A percentile compares a stretch with the other conserved stretches of the same genome.
Conservation (phyloP, 1,140 invertebrate genomes). For the Cylas formicarius region DNA sequence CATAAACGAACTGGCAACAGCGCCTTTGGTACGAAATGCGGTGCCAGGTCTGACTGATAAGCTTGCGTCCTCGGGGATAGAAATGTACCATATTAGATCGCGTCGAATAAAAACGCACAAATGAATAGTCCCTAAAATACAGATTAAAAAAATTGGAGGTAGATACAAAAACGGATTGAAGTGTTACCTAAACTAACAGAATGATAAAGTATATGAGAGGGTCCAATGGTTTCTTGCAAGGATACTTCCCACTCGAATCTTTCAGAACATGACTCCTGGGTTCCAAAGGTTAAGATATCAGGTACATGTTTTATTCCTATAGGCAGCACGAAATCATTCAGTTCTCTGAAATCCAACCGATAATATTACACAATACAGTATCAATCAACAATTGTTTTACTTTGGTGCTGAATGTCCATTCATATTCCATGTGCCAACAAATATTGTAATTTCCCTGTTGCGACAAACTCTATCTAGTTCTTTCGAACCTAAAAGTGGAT, state of each 20-base stretch:
- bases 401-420: slow-evolving; percentile 74
- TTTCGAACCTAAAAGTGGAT: slow-evolving; percentile 69
- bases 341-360: slow-evolving; percentile 47
- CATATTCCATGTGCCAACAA: slow-evolving; percentile 96
- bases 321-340: slow-evolving; percentile 86
- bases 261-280: slow-evolving; percentile 83
- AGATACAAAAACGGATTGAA: not conserved
- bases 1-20: slow-evolving; percentile 79
- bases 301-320: slow-evolving; percentile 75
- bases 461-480: slow-evolving; percentile 83
- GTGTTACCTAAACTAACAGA: slow-evolving; percentile 58
- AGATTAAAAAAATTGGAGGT: not conserved
- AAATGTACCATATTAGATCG: slow-evolving; percentile 92
- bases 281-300: slow-evolving; percentile 86
- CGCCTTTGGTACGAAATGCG: slow-evolving; percentile 87
- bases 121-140: slow-evolving; percentile 68
- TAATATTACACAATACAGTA: not conserved
- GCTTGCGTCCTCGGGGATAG: slow-evolving; percentile 76
- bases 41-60: slow-evolving; percentile 81
- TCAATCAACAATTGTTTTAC: slow-evolving; percentile 33
- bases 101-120: slow-evolving; percentile 77
- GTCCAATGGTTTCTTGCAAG: slow-evolving; percentile 85
- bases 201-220: slow-evolving; percentile 80
- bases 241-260: slow-evolving; percentile 84
- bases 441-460: slow-evolving; percentile 75